A percentile compares a stretch with the other conserved stretches of the same genome.
Evolutionary conservation across 2,113 vertebrate species (phyloP).

Genomic region (Osmerus mordax): DNA sequence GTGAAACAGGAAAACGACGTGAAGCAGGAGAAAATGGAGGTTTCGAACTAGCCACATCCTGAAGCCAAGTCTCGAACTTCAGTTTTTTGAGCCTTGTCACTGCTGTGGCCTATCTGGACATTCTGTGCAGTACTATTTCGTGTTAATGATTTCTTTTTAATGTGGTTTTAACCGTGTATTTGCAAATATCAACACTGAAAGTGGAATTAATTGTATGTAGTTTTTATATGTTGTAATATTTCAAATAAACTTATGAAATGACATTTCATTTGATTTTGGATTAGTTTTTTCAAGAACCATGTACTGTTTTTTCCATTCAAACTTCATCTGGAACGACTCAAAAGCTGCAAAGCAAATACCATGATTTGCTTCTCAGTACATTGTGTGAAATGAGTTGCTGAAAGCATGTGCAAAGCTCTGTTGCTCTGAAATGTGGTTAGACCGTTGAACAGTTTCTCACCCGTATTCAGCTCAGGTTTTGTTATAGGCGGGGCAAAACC

Average conservation of each 20-base stretch:
- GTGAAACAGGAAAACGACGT: slow-evolving; percentile 63
- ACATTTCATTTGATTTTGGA: not conserved
- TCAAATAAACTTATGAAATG: slow-evolving; percentile 90
- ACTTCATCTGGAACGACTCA: too few relatives aligned
- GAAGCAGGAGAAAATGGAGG: slow-evolving; percentile 73
- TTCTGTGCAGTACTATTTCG: slow-evolving; percentile 73
- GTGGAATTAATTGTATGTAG: slow-evolving; percentile 82
- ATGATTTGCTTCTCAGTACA: too few relatives aligned
- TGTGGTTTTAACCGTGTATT: slow-evolving; percentile 81
- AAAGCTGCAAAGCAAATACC: too few relatives aligned
- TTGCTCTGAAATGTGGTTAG: too few relatives aligned
- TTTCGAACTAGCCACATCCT: slow-evolving; percentile 61
- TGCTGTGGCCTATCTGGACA: slow-evolving; percentile 52
- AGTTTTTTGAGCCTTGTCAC: slow-evolving; percentile 44
- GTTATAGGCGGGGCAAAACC: too few relatives aligned
- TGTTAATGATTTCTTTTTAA: slow-evolving; percentile 64
- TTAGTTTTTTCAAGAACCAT: not conserved
- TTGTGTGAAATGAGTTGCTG: too few relatives aligned
- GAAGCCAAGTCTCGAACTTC: slow-evolving; percentile 10
- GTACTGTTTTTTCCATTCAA: too few relatives aligned
- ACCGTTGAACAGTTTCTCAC: too few relatives aligned
- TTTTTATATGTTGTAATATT: slow-evolving; percentile 99
- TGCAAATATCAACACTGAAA: slow-evolving; percentile 70
- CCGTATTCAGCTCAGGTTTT: too few relatives aligned
- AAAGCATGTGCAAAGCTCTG: too few relatives aligned